Base-by-base conservation (phyloP, 2,113 vertebrate species). In the Brienomyrus longianalis region DNA sequence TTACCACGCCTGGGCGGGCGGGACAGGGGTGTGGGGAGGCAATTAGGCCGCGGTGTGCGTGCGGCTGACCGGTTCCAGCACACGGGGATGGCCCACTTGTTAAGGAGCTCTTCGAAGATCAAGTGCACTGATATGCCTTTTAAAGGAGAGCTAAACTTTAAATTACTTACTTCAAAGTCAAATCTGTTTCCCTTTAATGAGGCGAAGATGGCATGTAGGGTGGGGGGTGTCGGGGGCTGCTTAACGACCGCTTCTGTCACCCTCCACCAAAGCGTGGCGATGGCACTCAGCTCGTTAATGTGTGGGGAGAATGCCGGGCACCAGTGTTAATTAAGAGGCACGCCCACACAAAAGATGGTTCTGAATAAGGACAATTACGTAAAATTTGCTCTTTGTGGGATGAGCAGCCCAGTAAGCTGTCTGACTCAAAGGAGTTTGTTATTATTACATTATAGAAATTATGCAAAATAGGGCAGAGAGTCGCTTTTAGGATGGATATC, bases 31-130 rank as follows among this genome's bases (percentile, higher is more conserved):
- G 56, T 89, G 86, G 80, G 90, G 88, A 91, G 87, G 87, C 89
- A 89, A 92, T 92, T 91, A 90, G 91, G 88, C 92, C 83, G 91
- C 31, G 77, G 91, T 92, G 51, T 27, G 23, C 39, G 35, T 80
- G 59, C 47, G 17, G 52, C 48, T 54, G 48, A 17, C n/a, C 17
- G 48, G 9, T 7, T 27, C 7, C 21, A 1, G 17, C 17, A 19
- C n/a, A 0, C 5, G 8, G 84, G 17, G 31, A 21, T 11, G 1
- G 13, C 47, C 47, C 27, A 21, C 89, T 70, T 86, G 66, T 23
- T 88, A 56, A 90, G 43, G 86, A 89, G 87, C 80, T 62, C 83
- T 45, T 84, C 88, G 90, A 51, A 84, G 70, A 91, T 88, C 90
- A 89, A 83, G 92, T 45, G 88, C 56, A 86, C 47, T 70, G 45